Percentiles rank a stretch among this genome's conserved stretches.
phyloP scores from a whole-genome alignment of 1,140 invertebrate genomes.

The Propsilocerus akamusi region DNA sequence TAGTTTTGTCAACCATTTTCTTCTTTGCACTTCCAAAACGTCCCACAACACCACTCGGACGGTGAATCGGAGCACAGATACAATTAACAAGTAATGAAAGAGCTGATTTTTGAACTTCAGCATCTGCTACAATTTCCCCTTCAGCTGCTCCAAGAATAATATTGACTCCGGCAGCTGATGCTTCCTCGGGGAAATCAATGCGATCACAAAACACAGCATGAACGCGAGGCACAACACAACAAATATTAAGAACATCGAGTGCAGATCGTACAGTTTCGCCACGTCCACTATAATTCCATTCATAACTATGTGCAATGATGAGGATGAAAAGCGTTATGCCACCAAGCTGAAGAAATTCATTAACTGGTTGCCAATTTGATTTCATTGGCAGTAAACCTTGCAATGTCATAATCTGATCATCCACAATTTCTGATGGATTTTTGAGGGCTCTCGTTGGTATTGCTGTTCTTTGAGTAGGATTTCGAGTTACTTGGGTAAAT shows the following conservation, averaged over 20 bases:
- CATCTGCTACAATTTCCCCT: conserved; percentile 71
- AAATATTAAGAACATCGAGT: conserved; percentile 76
- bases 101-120: conserved; percentile 82
- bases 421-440: conserved; percentile 52
- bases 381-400: conserved; percentile 58
- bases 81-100: conserved; percentile 78
- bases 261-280: conserved; percentile 79
- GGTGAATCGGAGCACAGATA: conserved; percentile 74
- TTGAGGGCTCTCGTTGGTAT: conserved; percentile 38
- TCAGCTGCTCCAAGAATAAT: conserved; percentile 66
- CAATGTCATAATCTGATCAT: conserved; percentile 65
- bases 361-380: conserved; percentile 68
- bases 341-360: conserved; percentile 65
- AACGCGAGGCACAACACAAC: conserved; percentile 73
- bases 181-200: conserved; percentile 55
- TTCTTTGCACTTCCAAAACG: conserved; percentile 39
- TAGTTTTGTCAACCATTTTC: conserved; percentile 48
- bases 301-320: conserved; percentile 73
- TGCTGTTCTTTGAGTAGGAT: conserved; percentile 4
- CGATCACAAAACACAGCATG: conserved; percentile 64
- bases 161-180: conserved; percentile 51
- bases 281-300: conserved; percentile 79
- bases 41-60: conserved; percentile 31
- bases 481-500: conserved; percentile 55
- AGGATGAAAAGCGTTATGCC: conserved; percentile 67